A percentile compares a stretch with the other conserved stretches of the same genome.
These are phyloP conservation scores for Hippopotamyrus pictus DNA, from an alignment of 2,797 vertebrate species.

Conservation along the genomic window DNA sequence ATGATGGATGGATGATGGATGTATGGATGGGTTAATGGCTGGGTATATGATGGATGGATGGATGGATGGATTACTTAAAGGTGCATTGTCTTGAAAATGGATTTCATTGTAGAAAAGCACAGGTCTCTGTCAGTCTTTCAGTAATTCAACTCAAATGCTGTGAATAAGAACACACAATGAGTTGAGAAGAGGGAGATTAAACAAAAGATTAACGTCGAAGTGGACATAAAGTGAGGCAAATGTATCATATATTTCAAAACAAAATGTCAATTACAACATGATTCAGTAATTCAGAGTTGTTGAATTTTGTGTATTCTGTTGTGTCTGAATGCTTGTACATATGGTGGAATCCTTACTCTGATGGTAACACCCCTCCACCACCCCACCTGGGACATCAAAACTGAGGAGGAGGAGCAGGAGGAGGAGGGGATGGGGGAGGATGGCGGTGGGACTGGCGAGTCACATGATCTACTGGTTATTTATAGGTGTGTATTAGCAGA, in stretches of 20 bases:
- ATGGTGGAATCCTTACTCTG: neutral
- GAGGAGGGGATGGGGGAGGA: neutral
- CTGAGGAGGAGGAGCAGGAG: neutral
- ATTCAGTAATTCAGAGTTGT: neutral
- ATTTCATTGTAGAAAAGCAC: too few relatives aligned
- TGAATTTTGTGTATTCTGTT: neutral
- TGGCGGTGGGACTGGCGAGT: neutral
- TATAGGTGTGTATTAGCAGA: neutral
- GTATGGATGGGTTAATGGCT: too few relatives aligned
- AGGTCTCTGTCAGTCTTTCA: too few relatives aligned
- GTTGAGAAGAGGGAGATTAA: too few relatives aligned
- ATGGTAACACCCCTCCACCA: neutral
- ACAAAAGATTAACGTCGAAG: neutral
- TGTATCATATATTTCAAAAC: neutral
- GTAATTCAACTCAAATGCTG: too few relatives aligned
- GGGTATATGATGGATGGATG: too few relatives aligned
- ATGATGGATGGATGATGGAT: too few relatives aligned
- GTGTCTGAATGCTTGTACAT: neutral
- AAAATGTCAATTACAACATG: neutral
- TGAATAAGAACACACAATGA: too few relatives aligned
- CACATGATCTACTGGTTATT: too few relatives aligned
- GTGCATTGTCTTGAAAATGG: too few relatives aligned
- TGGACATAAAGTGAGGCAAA: neutral
- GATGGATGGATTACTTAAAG: too few relatives aligned
- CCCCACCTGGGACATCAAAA: neutral